Conservation (phyloP, 2,113 vertebrate genomes). For the Thalassarche chlororhynchos region DNA sequence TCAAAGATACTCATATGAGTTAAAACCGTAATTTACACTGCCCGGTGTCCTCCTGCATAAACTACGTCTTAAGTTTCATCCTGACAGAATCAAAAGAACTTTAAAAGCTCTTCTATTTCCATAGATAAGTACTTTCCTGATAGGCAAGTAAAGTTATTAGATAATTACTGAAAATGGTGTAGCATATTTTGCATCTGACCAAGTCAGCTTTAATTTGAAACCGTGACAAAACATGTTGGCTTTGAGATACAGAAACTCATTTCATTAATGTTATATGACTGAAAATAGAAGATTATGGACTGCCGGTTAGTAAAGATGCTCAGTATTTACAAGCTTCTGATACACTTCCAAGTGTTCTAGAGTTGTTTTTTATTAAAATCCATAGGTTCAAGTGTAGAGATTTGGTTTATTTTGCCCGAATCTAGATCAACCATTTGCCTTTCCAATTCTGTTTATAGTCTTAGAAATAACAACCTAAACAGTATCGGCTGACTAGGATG, state of each 20-base stretch:
- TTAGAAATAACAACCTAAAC: not conserved
- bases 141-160: not conserved
- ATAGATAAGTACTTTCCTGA: not conserved
- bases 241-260: not conserved
- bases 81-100: not conserved
- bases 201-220: not conserved
- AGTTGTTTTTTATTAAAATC: not conserved
- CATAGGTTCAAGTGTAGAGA: not conserved
- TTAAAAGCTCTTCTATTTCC: not conserved
- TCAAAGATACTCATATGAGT: not conserved
- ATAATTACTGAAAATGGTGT: not conserved
- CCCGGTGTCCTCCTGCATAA: not conserved
- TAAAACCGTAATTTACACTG: not conserved
- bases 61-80: not conserved
- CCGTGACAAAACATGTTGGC: not conserved
- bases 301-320: not conserved
- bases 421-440: not conserved
- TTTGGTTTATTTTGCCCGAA: not conserved
- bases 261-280: not conserved
- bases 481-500: not conserved
- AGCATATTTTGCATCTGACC: not conserved
- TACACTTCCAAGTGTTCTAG: not conserved
- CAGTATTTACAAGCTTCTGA: not conserved
- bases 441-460: not conserved
- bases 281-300: not conserved